Base-by-base conservation (phyloP, 2,113 vertebrate species). In the Cololabis saira region DNA sequence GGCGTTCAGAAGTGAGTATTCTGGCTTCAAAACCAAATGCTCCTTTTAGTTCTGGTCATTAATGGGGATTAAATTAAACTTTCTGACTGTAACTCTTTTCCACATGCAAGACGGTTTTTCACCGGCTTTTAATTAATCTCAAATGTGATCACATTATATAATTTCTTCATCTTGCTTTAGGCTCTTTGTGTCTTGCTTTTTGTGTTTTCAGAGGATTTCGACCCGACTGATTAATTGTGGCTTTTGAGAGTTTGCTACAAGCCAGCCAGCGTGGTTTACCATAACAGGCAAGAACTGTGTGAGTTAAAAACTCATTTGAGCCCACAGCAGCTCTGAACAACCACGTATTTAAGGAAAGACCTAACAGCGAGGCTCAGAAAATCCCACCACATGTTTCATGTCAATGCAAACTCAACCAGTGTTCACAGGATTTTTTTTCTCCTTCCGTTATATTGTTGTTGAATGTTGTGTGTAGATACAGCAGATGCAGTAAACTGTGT, bases 21-120 rank as follows among this genome's bases (percentile, higher is more conserved):
- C 67, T 87, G 75, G 73, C 79, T 72, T 74, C 71, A 61, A 83
- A 66, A 72, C 53, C 73, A 86, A 78, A 61, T 44, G 17, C 54
- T 58, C 4, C 42, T 75, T 78, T 72, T 54, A 64, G 56, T 78
- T 76, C 72, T 48, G 50, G 37, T 22, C 11, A 1, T 74, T 64
- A 47, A 56, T 40, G 49, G 33, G 61, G 67, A 14, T 66, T 73
- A 48, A 74, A 81, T 84, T 58, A 73, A 81, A 72, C 47, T 40
- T 7, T 37, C 33, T 37, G 6, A 37, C 33, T 37, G 10, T 37
- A 7, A 37, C 33, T 11, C 33, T 37, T 37, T 11, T 11, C 6
- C 33, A 11, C 33, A 37, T 37, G 10, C 33, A 37, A 37, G 33
- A 37, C 6, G 10, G 33, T 37, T 37, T 7, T 9, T 37, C 12